Conservation (phyloP, 2,113 vertebrate species). For the Phoenicopterus ruber region DNA sequence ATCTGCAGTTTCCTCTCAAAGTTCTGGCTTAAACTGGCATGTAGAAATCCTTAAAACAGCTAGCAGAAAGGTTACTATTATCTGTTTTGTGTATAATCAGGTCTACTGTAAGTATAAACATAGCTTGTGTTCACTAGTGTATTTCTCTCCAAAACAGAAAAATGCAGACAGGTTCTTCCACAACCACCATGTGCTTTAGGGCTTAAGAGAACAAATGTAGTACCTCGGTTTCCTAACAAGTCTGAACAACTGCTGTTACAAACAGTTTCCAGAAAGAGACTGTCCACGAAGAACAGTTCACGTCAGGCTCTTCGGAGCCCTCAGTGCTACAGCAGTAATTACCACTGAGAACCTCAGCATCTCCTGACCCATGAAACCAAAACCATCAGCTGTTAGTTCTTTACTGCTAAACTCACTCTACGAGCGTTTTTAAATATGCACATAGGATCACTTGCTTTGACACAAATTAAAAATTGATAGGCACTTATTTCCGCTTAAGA, state of each 20-base stretch:
- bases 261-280: neutral
- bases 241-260: neutral
- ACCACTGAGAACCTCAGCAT: neutral
- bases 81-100: neutral
- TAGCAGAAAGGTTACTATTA: neutral
- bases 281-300: neutral
- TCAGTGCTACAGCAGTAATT: neutral
- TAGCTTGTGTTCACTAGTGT: neutral
- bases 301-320: neutral
- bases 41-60: neutral
- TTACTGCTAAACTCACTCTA: neutral
- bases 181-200: neutral
- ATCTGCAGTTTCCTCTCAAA: neutral
- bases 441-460: neutral
- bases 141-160: neutral
- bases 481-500: neutral
- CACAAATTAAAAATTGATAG: neutral
- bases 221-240: neutral
- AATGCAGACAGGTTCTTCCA: neutral
- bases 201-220: neutral
- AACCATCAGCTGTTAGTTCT: neutral
- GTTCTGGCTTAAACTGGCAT: neutral
- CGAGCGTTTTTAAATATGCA: neutral
- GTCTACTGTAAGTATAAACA: neutral
- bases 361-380: neutral